These are phyloP conservation scores for Pocillopora verrucosa DNA, from an alignment of 64 coral and sea anemone species.

Conservation along the genomic window DNA sequence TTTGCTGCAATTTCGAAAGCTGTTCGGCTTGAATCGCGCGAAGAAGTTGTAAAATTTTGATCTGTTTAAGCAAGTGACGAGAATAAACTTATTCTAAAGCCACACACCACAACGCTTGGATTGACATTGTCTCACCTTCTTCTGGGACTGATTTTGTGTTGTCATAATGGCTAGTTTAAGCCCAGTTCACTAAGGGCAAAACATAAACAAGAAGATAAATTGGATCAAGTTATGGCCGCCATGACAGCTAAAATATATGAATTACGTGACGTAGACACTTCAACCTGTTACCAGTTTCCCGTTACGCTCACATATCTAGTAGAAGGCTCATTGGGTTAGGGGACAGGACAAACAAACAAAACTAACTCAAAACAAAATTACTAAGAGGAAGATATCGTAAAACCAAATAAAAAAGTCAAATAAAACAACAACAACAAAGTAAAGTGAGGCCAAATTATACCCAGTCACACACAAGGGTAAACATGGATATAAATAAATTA, in stretches of 20 bases:
- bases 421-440: too few relatives aligned
- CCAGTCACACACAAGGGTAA: too few relatives aligned
- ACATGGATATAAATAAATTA: too few relatives aligned
- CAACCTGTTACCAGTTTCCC: neutral
- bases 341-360: too few relatives aligned
- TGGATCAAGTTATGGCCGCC: neutral
- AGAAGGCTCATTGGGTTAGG: too few relatives aligned
- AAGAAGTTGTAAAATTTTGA: constrained; percentile 81
- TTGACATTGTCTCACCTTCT: constrained; percentile 38
- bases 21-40: constrained; percentile 83
- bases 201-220: neutral
- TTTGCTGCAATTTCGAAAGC: constrained; percentile 79
- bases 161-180: constrained; percentile 43
- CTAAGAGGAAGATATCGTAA: too few relatives aligned
- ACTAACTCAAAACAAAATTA: too few relatives aligned
- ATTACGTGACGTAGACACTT: constrained; percentile 8
- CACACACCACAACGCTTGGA: neutral
- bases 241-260: neutral
- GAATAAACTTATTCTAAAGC: neutral
- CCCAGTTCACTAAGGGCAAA: neutral
- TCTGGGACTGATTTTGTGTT: constrained; percentile 70
- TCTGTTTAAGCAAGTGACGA: constrained; percentile 19
- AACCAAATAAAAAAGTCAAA: too few relatives aligned
- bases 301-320: neutral
- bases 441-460: too few relatives aligned